Conservation (phyloP, 2,888 invertebrate genomes). For the Thecophora atra region DNA sequence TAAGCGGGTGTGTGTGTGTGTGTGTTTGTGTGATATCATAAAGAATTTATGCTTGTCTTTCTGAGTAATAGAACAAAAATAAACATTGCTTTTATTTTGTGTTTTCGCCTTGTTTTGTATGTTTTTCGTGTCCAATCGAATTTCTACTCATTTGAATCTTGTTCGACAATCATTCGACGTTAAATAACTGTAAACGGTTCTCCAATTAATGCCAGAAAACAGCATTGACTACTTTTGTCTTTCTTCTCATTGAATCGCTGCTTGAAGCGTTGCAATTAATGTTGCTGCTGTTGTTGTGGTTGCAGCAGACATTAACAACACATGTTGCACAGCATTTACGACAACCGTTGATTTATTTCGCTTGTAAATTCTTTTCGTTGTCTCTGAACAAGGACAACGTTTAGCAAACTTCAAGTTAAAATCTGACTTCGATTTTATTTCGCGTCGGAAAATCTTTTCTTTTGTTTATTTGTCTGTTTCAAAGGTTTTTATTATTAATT, state of each 20-base stretch:
- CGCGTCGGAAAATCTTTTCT: conserved; percentile 11
- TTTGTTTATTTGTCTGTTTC: conserved; percentile 20
- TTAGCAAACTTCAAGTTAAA: background rate
- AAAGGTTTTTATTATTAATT: background rate
- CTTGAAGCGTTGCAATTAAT: background rate
- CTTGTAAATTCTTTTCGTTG: background rate
- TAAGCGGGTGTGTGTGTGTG: too few relatives aligned
- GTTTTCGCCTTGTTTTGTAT: background rate
- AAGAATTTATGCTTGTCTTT: too few relatives aligned
- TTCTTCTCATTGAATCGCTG: background rate
- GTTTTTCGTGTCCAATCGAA: background rate
- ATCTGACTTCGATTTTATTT: background rate
- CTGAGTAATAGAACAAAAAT: too few relatives aligned
- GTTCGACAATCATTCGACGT: background rate
- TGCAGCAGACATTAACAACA: background rate
- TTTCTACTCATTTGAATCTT: background rate
- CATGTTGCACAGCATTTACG: conserved; percentile 1
- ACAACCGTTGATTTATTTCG: conserved; percentile 11
- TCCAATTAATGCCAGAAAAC: background rate
- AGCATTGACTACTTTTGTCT: background rate
- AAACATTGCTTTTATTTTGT: too few relatives aligned
- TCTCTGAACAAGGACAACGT: background rate
- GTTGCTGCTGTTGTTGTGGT: conserved; percentile 13
- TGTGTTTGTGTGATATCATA: too few relatives aligned
- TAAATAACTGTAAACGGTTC: background rate